Base-by-base conservation (phyloP, 2,797 vertebrate species). In the Gobionotothen gibberifrons region DNA sequence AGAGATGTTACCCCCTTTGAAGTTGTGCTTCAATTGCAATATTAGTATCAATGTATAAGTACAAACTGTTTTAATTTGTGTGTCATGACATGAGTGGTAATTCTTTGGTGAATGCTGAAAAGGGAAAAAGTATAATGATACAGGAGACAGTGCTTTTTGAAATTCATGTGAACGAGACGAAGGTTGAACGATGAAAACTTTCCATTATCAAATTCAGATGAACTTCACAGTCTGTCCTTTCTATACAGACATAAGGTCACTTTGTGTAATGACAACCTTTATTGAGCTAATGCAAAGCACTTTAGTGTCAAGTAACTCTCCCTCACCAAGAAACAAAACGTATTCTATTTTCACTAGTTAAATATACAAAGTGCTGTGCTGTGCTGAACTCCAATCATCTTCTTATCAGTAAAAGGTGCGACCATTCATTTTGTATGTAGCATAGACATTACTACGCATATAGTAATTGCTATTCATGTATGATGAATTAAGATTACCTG, bases 401-500 rank as follows among this genome's bases (percentile, higher is more conserved):
- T 55, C 15, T 26, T 55, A 55, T 47, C 21, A 43, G 19, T 53
- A 59, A 15, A 15, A 19, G 5, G 19, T 73, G 40, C 16, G 3
- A 66, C n/a, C 13, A 65, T 26, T 49, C 21, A 40, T 70, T 60
- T 46, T 60, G 42, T 16, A 64, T 49, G 43, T 19, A 19, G 8
- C 54, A 29, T 26, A 17, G 26, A 19, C 39, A 11, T 12, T 8
- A 36, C 5, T 9, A 47, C 42, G 29, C 11, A 12, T 32, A 40
- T 12, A 62, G 19, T 39, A 0, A 60, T 46, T 56, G 11, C 11
- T 19, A 6, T 26, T 8, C 8, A 57, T 61, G 36, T 17, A 51
- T 48, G 22, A 52, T 57, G 15, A 9, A 5, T 55, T 32, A 39
- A n/a, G 46, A 82, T 94, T 95, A 96, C 95, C 95, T 95, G 98